These are phyloP conservation scores for Phoebastria nigripes DNA, from an alignment of 2,797 vertebrate genomes.

Conservation along the genomic window DNA sequence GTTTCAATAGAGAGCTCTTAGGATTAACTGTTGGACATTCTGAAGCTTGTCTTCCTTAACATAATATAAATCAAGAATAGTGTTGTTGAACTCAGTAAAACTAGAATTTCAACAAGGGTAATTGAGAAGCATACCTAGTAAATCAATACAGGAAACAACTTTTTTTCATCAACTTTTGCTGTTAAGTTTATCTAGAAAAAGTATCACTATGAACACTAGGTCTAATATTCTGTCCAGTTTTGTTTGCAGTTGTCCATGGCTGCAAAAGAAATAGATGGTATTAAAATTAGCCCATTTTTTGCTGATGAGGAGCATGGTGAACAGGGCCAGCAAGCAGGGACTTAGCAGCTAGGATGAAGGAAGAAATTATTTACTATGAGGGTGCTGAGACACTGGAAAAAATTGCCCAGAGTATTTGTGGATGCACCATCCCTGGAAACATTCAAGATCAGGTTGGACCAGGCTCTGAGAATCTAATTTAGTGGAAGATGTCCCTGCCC, in stretches of 20 bases:
- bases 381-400: neutral
- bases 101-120: neutral
- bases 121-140: neutral
- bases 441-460: neutral
- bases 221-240: neutral
- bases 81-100: neutral
- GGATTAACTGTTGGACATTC: neutral
- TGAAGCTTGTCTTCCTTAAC: neutral
- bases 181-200: neutral
- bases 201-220: neutral
- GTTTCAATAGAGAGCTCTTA: neutral
- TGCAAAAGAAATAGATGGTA: neutral
- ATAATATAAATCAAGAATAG: neutral
- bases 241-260: neutral
- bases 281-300: neutral
- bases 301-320: neutral
- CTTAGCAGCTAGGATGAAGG: neutral
- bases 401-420: neutral
- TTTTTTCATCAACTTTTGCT: neutral
- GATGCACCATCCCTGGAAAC: neutral
- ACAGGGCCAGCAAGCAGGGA: neutral
- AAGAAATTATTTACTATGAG: neutral
- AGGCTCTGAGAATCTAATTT: neutral
- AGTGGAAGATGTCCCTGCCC: neutral
- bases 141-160: neutral